Percentiles rank a stretch among this genome's conserved stretches.
phyloP scores from a whole-genome alignment of 2,797 vertebrate species.

The Euphonia xanthogaster region DNA sequence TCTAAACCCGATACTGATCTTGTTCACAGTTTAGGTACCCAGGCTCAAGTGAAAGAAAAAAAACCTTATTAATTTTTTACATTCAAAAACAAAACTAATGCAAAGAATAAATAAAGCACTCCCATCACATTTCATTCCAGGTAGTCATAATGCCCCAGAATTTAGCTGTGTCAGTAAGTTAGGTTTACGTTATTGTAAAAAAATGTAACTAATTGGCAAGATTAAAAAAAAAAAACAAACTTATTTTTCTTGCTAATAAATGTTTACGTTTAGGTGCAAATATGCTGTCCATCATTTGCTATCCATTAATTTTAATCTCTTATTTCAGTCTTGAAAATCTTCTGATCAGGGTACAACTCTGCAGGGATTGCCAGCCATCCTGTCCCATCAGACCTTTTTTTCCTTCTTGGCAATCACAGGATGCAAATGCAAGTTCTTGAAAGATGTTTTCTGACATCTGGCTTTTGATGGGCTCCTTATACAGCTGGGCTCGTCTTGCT shows the following conservation, averaged over 20 bases:
- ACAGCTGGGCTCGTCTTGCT: background rate
- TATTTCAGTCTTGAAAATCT: background rate
- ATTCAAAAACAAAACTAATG: background rate
- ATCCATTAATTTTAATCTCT: background rate
- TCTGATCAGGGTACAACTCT: background rate
- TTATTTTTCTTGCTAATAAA: background rate
- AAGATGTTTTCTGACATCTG: background rate
- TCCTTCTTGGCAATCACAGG: background rate
- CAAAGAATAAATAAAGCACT: background rate
- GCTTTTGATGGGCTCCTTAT: background rate
- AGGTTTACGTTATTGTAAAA: background rate
- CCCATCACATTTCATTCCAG: background rate
- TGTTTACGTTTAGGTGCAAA: background rate
- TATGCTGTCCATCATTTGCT: background rate
- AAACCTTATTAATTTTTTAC: background rate
- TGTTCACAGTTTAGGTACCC: background rate
- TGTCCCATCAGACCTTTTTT: background rate
- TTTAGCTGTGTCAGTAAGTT: background rate
- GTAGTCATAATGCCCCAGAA: background rate
- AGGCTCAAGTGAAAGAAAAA: background rate
- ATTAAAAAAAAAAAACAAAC: background rate
- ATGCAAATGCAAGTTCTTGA: background rate
- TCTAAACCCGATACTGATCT: background rate
- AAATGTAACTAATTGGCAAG: background rate
- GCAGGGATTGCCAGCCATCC: background rate